phyloP scores from a whole-genome alignment of 2,888 invertebrate genomes.

The Sarcophaga carnaria region DNA sequence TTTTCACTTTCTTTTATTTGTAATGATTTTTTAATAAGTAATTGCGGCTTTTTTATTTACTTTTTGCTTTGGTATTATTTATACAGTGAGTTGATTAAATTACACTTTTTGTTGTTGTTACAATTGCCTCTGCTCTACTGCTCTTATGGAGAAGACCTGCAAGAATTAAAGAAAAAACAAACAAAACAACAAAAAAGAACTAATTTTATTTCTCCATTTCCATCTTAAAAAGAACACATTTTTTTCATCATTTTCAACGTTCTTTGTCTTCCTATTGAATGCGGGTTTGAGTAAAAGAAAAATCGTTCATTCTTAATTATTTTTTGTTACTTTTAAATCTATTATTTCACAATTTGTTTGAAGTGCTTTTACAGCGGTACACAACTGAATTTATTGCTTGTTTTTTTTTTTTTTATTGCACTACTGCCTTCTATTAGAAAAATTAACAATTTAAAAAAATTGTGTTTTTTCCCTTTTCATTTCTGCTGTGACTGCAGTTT shows the following conservation, averaged over 20 bases:
- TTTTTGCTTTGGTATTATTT: conserved; percentile 36
- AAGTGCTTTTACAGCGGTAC: background rate
- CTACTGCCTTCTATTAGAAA: background rate
- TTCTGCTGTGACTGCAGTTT: background rate
- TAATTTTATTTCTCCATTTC: conserved; percentile 7
- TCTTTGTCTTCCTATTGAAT: conserved; percentile 37
- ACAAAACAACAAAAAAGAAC: too few relatives aligned
- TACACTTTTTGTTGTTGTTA: conserved; percentile 35
- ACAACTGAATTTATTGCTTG: too few relatives aligned
- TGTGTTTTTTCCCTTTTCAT: background rate
- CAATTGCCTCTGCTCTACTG: conserved; percentile 12
- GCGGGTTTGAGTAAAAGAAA: background rate
- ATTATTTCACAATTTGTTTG: conserved; percentile 33
- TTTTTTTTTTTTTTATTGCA: background rate
- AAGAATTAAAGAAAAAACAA: conserved; percentile 40
- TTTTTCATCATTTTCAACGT: background rate
- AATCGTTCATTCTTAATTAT: background rate
- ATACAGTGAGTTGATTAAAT: conserved; percentile 37
- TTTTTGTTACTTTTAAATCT: conserved; percentile 8
- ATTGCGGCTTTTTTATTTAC: conserved; percentile 12
- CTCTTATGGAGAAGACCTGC: conserved; percentile 48
- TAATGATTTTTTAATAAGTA: background rate
- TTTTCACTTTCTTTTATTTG: conserved; percentile 45
- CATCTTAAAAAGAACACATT: conserved; percentile 28
- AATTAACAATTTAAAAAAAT: conserved; percentile 27